Percentiles rank a stretch among this genome's conserved stretches.
These are phyloP conservation scores for Sebastes umbrosus DNA, from an alignment of 2,797 vertebrate species.

Conservation along the genomic window DNA sequence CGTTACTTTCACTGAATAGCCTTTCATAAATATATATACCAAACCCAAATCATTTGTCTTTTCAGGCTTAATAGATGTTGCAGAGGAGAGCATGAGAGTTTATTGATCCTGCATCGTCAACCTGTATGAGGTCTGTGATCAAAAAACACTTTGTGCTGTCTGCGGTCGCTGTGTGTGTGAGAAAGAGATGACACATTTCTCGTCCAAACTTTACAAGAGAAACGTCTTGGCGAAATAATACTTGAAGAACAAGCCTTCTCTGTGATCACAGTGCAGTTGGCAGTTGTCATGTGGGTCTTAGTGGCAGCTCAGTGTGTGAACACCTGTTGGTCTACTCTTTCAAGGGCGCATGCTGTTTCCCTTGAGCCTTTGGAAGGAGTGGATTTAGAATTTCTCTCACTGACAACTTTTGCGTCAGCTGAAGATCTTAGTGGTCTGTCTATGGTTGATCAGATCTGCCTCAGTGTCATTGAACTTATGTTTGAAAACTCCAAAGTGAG, in stretches of 20 bases:
- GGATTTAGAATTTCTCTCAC: constrained; percentile 4
- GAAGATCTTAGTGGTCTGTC: background rate
- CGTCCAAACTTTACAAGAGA: background rate
- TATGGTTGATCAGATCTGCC: background rate
- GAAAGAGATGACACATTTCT: background rate
- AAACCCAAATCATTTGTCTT: background rate
- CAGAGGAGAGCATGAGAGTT: background rate
- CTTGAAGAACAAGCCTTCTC: background rate
- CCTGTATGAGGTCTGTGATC: background rate
- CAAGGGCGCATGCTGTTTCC: constrained; percentile 6
- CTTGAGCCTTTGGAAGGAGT: background rate
- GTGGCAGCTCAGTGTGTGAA: background rate
- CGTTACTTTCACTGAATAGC: background rate
- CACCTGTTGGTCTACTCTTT: constrained; percentile 44
- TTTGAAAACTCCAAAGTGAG: background rate
- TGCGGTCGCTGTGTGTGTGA: background rate
- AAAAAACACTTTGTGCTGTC: background rate
- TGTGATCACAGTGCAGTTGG: constrained; percentile 10
- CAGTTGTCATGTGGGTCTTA: constrained; percentile 26
- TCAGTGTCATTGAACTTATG: background rate
- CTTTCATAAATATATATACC: background rate
- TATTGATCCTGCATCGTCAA: background rate
- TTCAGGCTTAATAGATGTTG: background rate
- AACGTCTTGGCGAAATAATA: background rate
- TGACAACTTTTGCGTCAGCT: background rate